phyloP scores from a whole-genome alignment of 2,797 vertebrate species.

The Tachyglossus aculeatus region DNA sequence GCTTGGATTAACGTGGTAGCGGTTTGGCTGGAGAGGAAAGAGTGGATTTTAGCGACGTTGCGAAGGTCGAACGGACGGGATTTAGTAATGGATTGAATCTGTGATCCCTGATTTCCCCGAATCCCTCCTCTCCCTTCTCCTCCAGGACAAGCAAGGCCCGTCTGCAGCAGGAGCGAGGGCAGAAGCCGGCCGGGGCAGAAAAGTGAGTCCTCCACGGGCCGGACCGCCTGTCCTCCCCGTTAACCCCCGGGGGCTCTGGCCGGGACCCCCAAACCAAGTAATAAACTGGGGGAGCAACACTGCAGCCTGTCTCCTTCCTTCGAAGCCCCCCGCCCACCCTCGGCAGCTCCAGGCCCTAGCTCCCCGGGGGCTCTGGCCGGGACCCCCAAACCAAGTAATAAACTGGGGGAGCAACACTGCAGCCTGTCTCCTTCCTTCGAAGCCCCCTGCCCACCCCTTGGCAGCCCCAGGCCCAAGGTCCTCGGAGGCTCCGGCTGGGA shows the following conservation, averaged over 20 bases:
- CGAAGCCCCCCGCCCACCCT: background rate
- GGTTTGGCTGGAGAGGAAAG: too few relatives aligned
- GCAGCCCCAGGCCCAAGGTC: background rate
- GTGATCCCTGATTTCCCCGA: background rate
- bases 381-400: too few relatives aligned
- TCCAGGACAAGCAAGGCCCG: conserved; percentile 47
- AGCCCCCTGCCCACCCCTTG: background rate
- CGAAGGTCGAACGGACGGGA: too few relatives aligned
- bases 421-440: background rate
- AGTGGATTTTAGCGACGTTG: too few relatives aligned
- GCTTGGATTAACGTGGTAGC: too few relatives aligned
- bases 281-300: conserved; percentile 33
- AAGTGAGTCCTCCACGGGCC: background rate
- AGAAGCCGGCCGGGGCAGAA: background rate
- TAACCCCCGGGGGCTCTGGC: background rate
- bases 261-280: background rate
- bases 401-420: background rate
- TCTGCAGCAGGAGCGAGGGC: conserved; percentile 16
- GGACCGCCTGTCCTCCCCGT: background rate
- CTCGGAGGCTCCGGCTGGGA: too few relatives aligned
- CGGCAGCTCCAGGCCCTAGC: background rate
- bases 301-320: background rate
- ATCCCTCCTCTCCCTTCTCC: background rate
- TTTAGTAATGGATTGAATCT: too few relatives aligned
- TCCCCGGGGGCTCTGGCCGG: background rate